Percentiles rank a stretch among this genome's conserved stretches.
Evolutionary conservation across 2,888 invertebrate species (phyloP).

Genomic region (Pandemis corylana): DNA sequence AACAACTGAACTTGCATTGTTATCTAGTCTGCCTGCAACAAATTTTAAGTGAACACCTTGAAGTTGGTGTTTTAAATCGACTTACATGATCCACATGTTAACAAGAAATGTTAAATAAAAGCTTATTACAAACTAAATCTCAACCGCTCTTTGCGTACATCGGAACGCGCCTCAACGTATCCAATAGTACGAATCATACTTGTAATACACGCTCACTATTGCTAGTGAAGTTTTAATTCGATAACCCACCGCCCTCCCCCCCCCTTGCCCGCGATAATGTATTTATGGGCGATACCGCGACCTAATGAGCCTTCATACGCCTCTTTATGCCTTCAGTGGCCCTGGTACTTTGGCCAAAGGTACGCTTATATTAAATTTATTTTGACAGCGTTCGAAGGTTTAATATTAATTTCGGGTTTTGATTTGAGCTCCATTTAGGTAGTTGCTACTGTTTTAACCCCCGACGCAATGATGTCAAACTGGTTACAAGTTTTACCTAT

Average conservation of each 20-base stretch:
- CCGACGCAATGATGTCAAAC: too few relatives aligned
- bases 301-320: constrained; percentile 81
- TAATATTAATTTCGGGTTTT: constrained; percentile 9
- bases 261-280: constrained; percentile 73
- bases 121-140: neutral
- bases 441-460: neutral
- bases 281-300: constrained; percentile 83
- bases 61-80: too few relatives aligned
- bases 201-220: constrained; percentile 83
- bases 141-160: constrained; percentile 7
- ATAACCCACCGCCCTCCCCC: constrained; percentile 69
- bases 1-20: too few relatives aligned
- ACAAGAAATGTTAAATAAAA: too few relatives aligned
- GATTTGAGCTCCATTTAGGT: neutral
- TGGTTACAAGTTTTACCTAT: too few relatives aligned
- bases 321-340: constrained; percentile 67
- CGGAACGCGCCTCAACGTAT: constrained; percentile 60
- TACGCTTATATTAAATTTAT: constrained; percentile 39
- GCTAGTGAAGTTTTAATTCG: constrained; percentile 84
- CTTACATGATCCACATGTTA: too few relatives aligned
- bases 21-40: too few relatives aligned
- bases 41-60: too few relatives aligned
- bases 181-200: constrained; percentile 75
- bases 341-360: constrained; percentile 50
- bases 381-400: constrained; percentile 30